Conservation (phyloP, 2,113 vertebrate species). For the Circaetus cinerascens region DNA sequence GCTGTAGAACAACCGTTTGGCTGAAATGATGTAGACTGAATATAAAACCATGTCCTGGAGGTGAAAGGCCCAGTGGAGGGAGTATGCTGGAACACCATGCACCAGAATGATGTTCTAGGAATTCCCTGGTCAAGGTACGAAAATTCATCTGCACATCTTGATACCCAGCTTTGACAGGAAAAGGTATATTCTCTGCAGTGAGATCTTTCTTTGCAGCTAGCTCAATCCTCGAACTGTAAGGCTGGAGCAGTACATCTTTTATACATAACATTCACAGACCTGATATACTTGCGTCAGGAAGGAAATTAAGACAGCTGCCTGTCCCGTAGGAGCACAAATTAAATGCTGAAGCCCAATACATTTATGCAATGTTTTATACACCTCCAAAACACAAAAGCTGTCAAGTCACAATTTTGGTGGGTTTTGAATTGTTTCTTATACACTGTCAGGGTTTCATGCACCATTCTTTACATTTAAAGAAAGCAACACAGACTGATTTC, state of each 20-base stretch:
- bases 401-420: constrained; percentile 44
- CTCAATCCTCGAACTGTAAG: not conserved
- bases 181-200: not conserved
- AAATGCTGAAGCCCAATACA: not conserved
- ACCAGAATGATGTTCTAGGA: constrained; percentile 10
- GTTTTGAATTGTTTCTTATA: constrained; percentile 64
- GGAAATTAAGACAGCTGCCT: constrained; percentile 33
- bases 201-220: not conserved
- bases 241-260: not conserved
- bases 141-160: not conserved
- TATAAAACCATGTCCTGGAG: constrained; percentile 35
- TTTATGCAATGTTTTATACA: not conserved
- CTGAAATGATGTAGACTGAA: constrained; percentile 41
- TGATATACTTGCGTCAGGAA: not conserved
- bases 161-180: constrained; percentile 26
- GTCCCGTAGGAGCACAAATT: not conserved
- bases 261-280: not conserved
- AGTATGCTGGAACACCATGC: not conserved
- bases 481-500: constrained; percentile 11
- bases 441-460: constrained; percentile 48
- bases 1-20: constrained; percentile 14
- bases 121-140: not conserved
- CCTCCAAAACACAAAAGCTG: constrained; percentile 43
- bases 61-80: constrained; percentile 10
- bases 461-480: constrained; percentile 56